Evolutionary conservation across 2,797 vertebrate species (phyloP).

Genomic region (Pangasius sanitwongsei): DNA sequence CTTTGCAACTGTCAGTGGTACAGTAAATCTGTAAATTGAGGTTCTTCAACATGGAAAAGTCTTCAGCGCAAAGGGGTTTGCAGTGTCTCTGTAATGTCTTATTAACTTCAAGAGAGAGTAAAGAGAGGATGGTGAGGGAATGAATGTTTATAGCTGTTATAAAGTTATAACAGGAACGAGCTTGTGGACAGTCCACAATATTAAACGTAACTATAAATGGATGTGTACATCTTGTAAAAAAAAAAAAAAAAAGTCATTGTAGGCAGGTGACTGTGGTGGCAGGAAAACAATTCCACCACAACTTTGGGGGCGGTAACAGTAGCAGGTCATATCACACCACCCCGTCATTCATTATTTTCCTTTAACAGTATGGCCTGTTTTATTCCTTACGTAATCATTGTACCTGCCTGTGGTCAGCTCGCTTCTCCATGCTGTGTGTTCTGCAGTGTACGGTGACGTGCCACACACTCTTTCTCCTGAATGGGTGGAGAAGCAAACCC

Average conservation of each 20-base stretch:
- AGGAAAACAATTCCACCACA: background rate
- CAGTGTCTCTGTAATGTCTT: background rate
- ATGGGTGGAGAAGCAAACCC: conserved; percentile 64
- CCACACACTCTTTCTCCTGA: conserved; percentile 64
- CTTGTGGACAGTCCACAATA: background rate
- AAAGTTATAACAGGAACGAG: background rate
- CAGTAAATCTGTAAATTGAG: background rate
- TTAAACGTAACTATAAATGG: background rate
- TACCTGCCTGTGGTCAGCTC: background rate
- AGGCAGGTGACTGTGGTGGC: background rate
- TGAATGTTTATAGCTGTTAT: conserved; percentile 1
- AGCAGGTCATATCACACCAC: background rate
- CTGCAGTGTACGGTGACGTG: conserved; percentile 68
- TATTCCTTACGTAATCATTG: background rate
- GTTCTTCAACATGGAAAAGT: background rate
- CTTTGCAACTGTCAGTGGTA: background rate
- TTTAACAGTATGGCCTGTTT: background rate
- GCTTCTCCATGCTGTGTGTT: conserved; percentile 9
- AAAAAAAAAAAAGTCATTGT: background rate
- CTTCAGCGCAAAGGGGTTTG: background rate
- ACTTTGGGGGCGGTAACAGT: background rate
- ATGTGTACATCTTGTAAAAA: background rate
- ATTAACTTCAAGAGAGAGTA: background rate
- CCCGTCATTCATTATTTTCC: background rate
- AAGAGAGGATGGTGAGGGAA: background rate